Evolutionary conservation across 2,888 invertebrate genomes (phyloP), one percentile per base, ranked within the genome.

Genomic region (Apotomis betuletana): DNA sequence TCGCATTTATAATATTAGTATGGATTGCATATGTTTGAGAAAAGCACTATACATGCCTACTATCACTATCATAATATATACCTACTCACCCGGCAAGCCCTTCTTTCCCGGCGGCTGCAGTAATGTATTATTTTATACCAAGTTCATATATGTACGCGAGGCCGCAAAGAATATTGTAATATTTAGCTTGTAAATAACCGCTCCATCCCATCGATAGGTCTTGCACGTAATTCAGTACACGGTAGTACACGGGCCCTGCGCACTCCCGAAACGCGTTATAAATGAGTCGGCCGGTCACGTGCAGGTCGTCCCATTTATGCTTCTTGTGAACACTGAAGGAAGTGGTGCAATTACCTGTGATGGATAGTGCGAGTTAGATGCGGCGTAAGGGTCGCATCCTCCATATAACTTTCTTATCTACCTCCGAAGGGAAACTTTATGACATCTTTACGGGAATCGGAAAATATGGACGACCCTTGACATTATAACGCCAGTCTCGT

Each of bases 371-470:
- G 88, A 89, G 89, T 90, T 89, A 84, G 87, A 87, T 82, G 87
- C 82, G 84, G 81, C 83, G 82, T 85, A 85, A 86, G 88, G 89
- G 88, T 83, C 88, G 82, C 85, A 78, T 83, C 85, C 78, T 85
- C 86, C 86, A 86, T 88, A 88, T 87, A 89, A 90, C 89, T 90
- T 89, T 86, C 90, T 90, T 90, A 89, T 90, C 88, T 90, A 82
- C 86, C 86, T 88, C 77, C 84, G 83, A 85, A 87, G 85, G 84
- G 85, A 85, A 90, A 89, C 87, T 88, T 90, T 89, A 88, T 89
- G 90, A 90, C 89, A 89, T 89, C 88, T 89, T 90, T 88, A 89
- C 85, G 87, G 81, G 85, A 88, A 87, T 86, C 87, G 86, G 88
- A 90, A 89, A 88, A 90, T 90, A 89, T 89, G 87, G 86, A 84